phyloP scores from a whole-genome alignment of 2,797 vertebrate species.

The Podargus strigoides region DNA sequence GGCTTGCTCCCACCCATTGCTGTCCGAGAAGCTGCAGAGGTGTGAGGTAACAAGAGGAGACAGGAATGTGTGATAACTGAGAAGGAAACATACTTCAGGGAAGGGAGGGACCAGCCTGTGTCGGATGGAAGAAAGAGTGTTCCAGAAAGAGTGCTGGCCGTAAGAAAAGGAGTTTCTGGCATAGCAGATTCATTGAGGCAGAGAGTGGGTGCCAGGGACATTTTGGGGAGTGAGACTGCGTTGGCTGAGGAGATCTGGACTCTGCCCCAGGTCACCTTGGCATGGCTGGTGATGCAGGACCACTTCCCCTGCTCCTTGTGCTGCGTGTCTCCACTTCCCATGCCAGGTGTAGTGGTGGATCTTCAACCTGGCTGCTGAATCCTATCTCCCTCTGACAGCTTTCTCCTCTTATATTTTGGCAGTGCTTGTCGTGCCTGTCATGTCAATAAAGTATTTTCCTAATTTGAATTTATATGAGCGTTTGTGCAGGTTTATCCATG shows the following conservation, averaged over 20 bases:
- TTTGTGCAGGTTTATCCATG: slow-evolving; percentile 10
- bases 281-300: background rate
- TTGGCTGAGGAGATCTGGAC: background rate
- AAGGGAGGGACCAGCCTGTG: background rate
- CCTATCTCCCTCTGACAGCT: background rate
- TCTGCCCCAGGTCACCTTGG: background rate
- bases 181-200: background rate
- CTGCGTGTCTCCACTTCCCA: accelerated
- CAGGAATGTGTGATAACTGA: background rate
- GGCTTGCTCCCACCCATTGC: background rate
- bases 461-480: slow-evolving; percentile 19
- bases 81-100: slow-evolving; percentile 1
- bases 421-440: background rate
- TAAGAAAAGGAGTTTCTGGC: background rate
- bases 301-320: background rate
- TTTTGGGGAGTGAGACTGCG: background rate
- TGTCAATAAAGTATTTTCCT: background rate
- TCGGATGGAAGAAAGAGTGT: background rate
- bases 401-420: slow-evolving; percentile 16
- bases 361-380: background rate
- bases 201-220: background rate
- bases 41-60: background rate
- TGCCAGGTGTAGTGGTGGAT: background rate
- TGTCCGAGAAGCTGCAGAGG: background rate
- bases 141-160: background rate